Conservation (phyloP, 1,140 invertebrate species). For the Drosophila arawakana region DNA sequence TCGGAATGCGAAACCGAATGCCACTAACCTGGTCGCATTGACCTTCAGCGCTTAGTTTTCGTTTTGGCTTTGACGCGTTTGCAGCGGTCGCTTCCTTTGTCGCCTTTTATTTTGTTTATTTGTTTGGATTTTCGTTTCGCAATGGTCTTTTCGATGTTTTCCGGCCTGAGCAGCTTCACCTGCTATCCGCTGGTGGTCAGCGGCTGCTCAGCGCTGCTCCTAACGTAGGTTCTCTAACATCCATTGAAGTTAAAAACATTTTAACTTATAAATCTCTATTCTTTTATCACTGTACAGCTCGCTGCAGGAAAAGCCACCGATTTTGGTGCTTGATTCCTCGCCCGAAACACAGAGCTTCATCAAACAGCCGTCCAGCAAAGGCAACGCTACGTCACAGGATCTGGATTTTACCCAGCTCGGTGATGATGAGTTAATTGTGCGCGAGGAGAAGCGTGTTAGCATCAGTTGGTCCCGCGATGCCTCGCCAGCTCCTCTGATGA, state of each 20-base stretch:
- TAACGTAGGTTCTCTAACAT: slow-evolving; percentile 62
- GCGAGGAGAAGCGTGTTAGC: slow-evolving; percentile 80
- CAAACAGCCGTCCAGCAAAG: slow-evolving; percentile 60
- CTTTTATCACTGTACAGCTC: slow-evolving; percentile 46
- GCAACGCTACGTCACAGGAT: slow-evolving; percentile 15
- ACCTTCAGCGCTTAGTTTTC: slow-evolving; percentile 70
- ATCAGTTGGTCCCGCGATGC: slow-evolving; percentile 80
- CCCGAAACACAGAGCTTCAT: slow-evolving; percentile 74
- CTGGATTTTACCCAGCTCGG: slow-evolving; percentile 66
- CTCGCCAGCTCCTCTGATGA: slow-evolving; percentile 72
- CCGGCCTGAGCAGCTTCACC: slow-evolving; percentile 79
- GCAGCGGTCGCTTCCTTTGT: slow-evolving; percentile 51
- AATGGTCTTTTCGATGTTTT: slow-evolving; percentile 77
- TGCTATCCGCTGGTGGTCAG: slow-evolving; percentile 83
- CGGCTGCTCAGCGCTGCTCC: slow-evolving; percentile 73
- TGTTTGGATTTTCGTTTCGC: slow-evolving; percentile 63
- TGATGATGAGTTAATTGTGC: slow-evolving; percentile 72
- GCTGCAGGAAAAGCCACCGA: slow-evolving; percentile 75
- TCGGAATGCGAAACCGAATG: slow-evolving; percentile 20
- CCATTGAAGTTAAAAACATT: too few relatives aligned
- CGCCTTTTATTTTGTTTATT: slow-evolving; percentile 49
- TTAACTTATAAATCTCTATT: neutral
- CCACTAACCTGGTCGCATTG: slow-evolving; percentile 45
- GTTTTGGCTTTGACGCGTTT: slow-evolving; percentile 59
- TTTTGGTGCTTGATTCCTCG: slow-evolving; percentile 35